A percentile compares a stretch with the other conserved stretches of the same genome.
phyloP scores from a whole-genome alignment of 1,140 invertebrate species.

The Atopsyche davidsoni region DNA sequence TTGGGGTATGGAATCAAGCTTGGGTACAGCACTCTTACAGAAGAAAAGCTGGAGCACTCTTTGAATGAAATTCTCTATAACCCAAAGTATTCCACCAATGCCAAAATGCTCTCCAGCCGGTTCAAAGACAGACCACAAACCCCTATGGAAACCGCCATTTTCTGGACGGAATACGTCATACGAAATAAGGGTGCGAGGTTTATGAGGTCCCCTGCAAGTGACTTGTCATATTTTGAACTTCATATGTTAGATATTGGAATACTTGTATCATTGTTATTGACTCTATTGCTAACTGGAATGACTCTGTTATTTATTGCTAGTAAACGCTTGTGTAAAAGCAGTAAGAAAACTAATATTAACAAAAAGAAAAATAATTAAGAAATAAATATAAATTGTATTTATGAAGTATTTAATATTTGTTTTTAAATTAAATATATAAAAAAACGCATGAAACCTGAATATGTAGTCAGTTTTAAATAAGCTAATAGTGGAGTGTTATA shows the following conservation, averaged over 20 bases:
- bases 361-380: too few relatives aligned
- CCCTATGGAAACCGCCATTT: conserved; percentile 40
- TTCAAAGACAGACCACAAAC: conserved; percentile 33
- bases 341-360: too few relatives aligned
- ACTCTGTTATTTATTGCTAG: too few relatives aligned
- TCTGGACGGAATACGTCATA: conserved; percentile 45
- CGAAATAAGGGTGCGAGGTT: conserved; percentile 42
- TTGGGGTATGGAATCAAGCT: conserved; percentile 37
- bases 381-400: too few relatives aligned
- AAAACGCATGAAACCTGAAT: too few relatives aligned
- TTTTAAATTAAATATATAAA: too few relatives aligned
- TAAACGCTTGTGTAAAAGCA: too few relatives aligned
- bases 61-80: conserved; percentile 36
- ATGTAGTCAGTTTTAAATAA: too few relatives aligned
- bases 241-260: conserved; percentile 32
- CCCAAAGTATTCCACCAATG: conserved; percentile 32
- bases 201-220: conserved; percentile 33
- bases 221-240: conserved; percentile 29
- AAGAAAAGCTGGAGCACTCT: conserved; percentile 31
- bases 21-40: conserved; percentile 35
- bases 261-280: too few relatives aligned
- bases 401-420: too few relatives aligned
- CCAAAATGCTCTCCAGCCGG: conserved; percentile 5
- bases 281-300: too few relatives aligned
- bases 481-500: too few relatives aligned